Evolutionary conservation across 1,140 invertebrate species (phyloP).

Genomic region (Drosophila pruinosa): DNA sequence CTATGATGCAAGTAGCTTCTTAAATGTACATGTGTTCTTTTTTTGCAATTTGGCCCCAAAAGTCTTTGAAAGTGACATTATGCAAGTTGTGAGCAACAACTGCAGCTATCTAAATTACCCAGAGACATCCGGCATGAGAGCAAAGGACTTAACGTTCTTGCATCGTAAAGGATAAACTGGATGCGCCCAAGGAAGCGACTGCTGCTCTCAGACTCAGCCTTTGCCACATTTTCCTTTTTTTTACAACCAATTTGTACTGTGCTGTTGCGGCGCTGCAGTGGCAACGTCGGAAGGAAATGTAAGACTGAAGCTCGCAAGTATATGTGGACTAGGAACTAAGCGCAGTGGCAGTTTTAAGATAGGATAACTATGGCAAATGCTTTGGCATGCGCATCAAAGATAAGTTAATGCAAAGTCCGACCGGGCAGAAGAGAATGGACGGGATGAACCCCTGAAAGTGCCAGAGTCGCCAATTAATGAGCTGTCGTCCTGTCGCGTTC

Average conservation of each 20-base stretch:
- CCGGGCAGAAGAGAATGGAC: neutral
- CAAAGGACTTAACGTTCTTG: constrained; percentile 35
- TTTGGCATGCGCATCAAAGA: constrained; percentile 63
- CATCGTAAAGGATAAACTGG: constrained; percentile 60
- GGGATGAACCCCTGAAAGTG: constrained; percentile 1
- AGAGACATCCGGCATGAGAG: constrained; percentile 73
- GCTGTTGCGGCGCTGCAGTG: constrained; percentile 24
- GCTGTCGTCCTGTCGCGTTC: constrained; percentile 21
- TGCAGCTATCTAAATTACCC: constrained; percentile 80
- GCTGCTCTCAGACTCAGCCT: constrained; percentile 20
- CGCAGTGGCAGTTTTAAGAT: neutral
- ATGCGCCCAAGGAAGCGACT: constrained; percentile 53
- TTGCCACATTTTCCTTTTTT: constrained; percentile 20
- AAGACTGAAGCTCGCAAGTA: constrained; percentile 27
- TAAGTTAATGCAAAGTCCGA: constrained; percentile 56
- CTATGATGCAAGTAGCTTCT: constrained; percentile 3
- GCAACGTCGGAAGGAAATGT: constrained; percentile 61
- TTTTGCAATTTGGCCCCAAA: constrained; percentile 42
- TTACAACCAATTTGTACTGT: constrained; percentile 54
- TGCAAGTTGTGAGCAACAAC: constrained; percentile 66
- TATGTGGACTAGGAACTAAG: constrained; percentile 25
- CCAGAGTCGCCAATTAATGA: constrained; percentile 65
- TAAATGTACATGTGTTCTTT: constrained; percentile 21
- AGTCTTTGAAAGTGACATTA: constrained; percentile 70
- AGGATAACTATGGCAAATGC: constrained; percentile 29